Evolutionary conservation across 64 coral and sea anemone species (phyloP).

Genomic region (Pocillopora verrucosa): DNA sequence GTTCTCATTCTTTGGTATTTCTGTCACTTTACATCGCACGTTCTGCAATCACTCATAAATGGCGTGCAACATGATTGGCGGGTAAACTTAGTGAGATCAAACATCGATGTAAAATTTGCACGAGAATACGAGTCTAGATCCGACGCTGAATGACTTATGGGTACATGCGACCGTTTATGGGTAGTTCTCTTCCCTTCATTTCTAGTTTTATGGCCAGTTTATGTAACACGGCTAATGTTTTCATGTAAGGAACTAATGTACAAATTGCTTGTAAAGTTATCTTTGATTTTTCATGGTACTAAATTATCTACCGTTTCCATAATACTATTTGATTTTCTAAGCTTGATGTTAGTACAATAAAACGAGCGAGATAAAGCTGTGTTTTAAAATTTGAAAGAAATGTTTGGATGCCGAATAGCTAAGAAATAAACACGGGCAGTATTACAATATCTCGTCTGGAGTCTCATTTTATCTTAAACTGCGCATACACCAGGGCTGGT

Average conservation of each 20-base stretch:
- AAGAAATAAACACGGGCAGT: constrained; percentile 20
- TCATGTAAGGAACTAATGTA: constrained; percentile 15
- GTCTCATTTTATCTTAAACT: neutral
- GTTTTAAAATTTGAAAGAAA: constrained; percentile 25
- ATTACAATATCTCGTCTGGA: neutral
- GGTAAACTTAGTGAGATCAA: constrained; percentile 10
- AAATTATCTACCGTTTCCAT: neutral
- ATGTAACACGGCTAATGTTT: neutral
- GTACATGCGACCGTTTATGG: neutral
- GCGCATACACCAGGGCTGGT: neutral
- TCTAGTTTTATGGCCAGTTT: neutral
- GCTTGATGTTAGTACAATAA: constrained; percentile 29
- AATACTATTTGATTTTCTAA: neutral
- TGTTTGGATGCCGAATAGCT: constrained; percentile 22
- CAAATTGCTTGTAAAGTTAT: constrained; percentile 22
- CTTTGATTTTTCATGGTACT: constrained; percentile 10
- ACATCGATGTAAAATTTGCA: neutral
- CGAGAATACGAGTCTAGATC: neutral
- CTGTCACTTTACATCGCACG: neutral
- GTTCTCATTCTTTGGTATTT: neutral
- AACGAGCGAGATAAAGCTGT: neutral
- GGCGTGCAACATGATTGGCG: neutral
- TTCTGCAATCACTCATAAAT: neutral
- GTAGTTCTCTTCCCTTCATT: neutral
- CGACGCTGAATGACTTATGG: neutral